Evolutionary conservation across 2,797 vertebrate genomes (phyloP).

Genomic region (Rallus crepitans): DNA sequence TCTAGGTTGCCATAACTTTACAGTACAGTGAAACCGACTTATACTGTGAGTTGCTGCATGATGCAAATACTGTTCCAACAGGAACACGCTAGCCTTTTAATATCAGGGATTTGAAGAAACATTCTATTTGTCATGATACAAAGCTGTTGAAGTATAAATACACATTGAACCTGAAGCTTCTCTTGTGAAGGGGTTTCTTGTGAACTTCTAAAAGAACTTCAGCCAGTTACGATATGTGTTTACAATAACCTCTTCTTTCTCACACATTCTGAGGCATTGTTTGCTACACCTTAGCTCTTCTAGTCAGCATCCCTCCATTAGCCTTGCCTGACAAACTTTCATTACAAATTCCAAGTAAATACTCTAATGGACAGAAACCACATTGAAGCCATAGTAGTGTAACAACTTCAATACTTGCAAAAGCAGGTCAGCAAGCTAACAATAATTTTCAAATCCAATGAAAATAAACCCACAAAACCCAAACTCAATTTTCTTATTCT

Average conservation of each 20-base stretch:
- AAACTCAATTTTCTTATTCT: accelerated
- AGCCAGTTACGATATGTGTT: neutral
- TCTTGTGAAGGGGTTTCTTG: neutral
- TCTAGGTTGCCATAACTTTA: neutral
- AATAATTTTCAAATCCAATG: neutral
- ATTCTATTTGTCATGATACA: no score
- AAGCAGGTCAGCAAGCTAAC: neutral
- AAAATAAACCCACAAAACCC: neutral
- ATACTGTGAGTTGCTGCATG: neutral
- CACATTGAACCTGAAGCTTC: neutral
- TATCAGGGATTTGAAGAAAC: neutral
- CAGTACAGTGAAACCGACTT: neutral
- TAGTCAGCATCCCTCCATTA: neutral
- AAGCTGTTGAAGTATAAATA: neutral
- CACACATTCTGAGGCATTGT: neutral
- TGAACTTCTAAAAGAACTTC: neutral
- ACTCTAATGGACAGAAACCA: neutral
- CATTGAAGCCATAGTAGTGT: neutral
- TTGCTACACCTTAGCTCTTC: neutral
- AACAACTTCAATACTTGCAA: neutral
- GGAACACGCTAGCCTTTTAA: neutral
- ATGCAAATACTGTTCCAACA: slow-evolving; percentile 7
- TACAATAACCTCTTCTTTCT: neutral
- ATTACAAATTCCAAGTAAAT: neutral
- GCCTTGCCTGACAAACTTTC: neutral